Percentiles rank a stretch among this genome's conserved stretches.
Evolutionary conservation across 2,113 vertebrate species (phyloP).

Genomic region (Pachycephala philippinensis): DNA sequence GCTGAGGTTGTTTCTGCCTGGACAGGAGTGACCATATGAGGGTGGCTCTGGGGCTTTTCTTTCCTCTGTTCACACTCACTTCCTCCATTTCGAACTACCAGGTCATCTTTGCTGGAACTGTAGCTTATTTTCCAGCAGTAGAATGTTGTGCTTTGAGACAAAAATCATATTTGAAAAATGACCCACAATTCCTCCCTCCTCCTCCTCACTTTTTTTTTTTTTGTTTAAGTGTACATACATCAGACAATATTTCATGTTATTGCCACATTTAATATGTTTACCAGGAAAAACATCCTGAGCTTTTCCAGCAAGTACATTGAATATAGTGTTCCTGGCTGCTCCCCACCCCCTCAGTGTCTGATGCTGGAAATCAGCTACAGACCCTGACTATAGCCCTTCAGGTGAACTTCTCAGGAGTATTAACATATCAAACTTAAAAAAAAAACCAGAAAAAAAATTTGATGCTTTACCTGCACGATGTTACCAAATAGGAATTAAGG

Average conservation of each 20-base stretch:
- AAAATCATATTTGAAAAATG: not conserved
- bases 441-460: not conserved
- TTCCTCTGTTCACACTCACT: not conserved
- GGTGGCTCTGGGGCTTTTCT: not conserved
- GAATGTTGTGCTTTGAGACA: not conserved
- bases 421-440: not conserved
- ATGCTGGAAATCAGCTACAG: not conserved
- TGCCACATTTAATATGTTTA: not conserved
- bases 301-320: not conserved
- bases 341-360: not conserved
- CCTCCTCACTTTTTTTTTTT: rapidly evolving
- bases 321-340: not conserved
- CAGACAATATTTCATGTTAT: not conserved
- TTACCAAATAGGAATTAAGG: not conserved
- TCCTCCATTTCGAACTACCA: not conserved
- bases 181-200: not conserved
- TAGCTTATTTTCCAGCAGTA: not conserved
- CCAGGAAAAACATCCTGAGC: not conserved
- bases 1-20: not conserved
- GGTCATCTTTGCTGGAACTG: not conserved
- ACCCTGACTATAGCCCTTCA: not conserved
- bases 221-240: not conserved
- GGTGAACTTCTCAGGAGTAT: not conserved
- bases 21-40: not conserved
- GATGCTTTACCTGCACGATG: not conserved